These are phyloP conservation scores for Neoniphon sammara DNA, from an alignment of 2,797 vertebrate genomes.

Conservation along the genomic window DNA sequence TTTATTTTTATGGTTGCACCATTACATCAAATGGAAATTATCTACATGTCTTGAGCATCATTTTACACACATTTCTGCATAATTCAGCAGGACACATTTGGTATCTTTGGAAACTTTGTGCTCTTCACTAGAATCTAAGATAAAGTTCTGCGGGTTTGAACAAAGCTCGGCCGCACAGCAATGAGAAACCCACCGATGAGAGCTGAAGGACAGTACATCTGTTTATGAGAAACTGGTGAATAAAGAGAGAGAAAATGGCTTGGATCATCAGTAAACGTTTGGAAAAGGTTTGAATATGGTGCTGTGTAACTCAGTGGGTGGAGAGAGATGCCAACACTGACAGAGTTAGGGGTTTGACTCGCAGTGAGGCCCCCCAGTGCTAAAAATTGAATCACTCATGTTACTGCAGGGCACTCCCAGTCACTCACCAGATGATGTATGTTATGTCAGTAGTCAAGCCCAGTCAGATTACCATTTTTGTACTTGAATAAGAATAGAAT, in stretches of 20 bases:
- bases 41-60: no score
- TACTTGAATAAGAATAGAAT: background rate
- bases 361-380: background rate
- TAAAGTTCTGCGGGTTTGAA: no score
- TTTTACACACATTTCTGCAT: no score
- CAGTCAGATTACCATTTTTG: conserved; percentile 12
- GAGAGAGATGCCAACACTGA: background rate
- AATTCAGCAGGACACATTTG: no score
- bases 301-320: background rate
- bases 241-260: background rate
- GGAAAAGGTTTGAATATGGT: background rate
- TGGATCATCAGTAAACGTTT: background rate
- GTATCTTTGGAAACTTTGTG: no score
- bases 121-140: no score
- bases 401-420: background rate
- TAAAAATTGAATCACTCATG: background rate
- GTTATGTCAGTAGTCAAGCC: background rate
- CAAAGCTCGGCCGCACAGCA: no score
- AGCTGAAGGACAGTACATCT: conserved; percentile 1
- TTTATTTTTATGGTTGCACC: no score
- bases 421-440: background rate
- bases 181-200: no score
- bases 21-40: no score
- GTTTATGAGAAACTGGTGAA: background rate
- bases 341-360: background rate